Evolutionary conservation across 2,113 vertebrate genomes (phyloP), one percentile per base, ranked within the genome.

Genomic region (Clarias gariepinus): DNA sequence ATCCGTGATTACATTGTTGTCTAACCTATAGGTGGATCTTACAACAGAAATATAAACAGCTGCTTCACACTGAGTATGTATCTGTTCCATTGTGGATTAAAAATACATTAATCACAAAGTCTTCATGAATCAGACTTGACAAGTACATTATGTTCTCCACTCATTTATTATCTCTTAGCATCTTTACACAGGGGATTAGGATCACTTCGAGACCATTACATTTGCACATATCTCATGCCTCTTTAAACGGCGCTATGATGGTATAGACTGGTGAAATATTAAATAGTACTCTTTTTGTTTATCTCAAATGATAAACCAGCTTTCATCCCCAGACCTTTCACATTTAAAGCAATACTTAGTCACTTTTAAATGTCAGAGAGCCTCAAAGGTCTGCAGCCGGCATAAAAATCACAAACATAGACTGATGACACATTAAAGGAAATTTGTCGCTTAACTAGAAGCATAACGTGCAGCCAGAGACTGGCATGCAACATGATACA

Each of bases 21-120:
- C 18, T 19, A 78, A 85, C 15, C 18, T 28, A 77, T 69, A 82
- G 68, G 58, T 76, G 69, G 52, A 18, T 76, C n/a, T 73, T 47
- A 30, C 73, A 21, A 61, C 13, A 58, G 55, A 25, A 41, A 77
- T 9, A 36, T 12, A 55, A 53, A 15, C 33, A 36, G 2, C 69
- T 47, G 71, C 71, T 52, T 76, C 41, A 76, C 52, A 76, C 2
- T 76, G 41, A 76, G 73, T 52, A 52, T 23, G 52, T 25, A 2
- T 52, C 25, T 41, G 4, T 1, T 76, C 21, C 12, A 13, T 52
- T n/a, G 41, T 76, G 73, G 73, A 76, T 15, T 76, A 25, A 12
- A 76, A 13, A 52, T 52, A 52, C 12, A 25, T 74, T 52, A 52
- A 52, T 52, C 41, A 21, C 21, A 76, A 76, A 76, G 4, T 13